phyloP scores from a whole-genome alignment of 2,113 vertebrate genomes.

The Toxotes jaculatrix region DNA sequence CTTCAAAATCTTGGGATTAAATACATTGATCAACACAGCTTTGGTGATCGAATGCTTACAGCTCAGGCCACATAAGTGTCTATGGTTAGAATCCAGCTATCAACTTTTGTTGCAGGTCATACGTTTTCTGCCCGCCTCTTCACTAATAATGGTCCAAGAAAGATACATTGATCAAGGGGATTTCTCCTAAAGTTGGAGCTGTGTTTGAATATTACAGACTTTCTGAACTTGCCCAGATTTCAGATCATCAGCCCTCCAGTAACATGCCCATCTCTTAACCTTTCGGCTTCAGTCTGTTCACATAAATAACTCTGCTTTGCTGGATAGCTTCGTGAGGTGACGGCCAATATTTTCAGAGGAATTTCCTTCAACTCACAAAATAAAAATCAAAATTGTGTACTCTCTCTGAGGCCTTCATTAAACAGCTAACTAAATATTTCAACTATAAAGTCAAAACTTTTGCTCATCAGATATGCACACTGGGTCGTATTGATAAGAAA shows the following conservation, averaged over 20 bases:
- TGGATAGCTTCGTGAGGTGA: slow-evolving; percentile 7
- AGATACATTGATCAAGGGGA: neutral
- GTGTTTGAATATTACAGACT: neutral
- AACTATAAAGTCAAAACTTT: slow-evolving; percentile 21
- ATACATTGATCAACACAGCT: neutral
- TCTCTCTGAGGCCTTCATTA: slow-evolving; percentile 44
- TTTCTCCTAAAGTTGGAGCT: neutral
- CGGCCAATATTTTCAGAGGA: neutral
- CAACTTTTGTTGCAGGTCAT: too few relatives aligned
- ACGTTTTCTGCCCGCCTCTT: too few relatives aligned
- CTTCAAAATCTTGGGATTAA: neutral
- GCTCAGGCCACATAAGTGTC: too few relatives aligned
- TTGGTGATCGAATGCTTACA: too few relatives aligned
- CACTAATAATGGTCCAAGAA: too few relatives aligned
- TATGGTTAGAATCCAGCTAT: too few relatives aligned
- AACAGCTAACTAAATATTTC: slow-evolving; percentile 33
- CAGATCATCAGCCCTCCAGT: slow-evolving; percentile 10
- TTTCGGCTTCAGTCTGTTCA: slow-evolving; percentile 16
- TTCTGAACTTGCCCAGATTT: slow-evolving; percentile 12
- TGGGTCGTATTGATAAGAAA: slow-evolving; percentile 40
- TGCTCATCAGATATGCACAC: slow-evolving; percentile 45
- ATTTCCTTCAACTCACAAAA: neutral
- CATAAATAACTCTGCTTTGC: slow-evolving; percentile 9
- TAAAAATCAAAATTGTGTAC: slow-evolving; percentile 8
- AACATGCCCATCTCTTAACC: slow-evolving; percentile 11